Conservation (phyloP, 2,888 invertebrate genomes). For the Lasioglossum pauxillum region DNA sequence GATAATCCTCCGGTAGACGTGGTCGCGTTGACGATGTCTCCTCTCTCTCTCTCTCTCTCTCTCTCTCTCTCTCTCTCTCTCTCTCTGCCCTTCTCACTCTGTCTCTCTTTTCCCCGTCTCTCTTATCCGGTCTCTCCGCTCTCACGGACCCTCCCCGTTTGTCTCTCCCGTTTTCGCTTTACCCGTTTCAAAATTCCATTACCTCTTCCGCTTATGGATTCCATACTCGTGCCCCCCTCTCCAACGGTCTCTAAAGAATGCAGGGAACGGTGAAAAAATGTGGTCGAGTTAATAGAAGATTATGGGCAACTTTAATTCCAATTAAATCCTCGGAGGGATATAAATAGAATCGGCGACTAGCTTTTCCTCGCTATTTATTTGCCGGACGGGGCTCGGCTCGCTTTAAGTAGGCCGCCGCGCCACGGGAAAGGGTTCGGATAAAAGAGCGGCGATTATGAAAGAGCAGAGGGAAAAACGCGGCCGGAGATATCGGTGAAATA, state of each 20-base stretch:
- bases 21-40: constrained; percentile 60
- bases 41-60: constrained; percentile 16
- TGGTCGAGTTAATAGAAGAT: constrained; percentile 54
- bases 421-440: not conserved
- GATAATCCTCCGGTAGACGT: constrained; percentile 70
- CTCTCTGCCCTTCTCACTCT: not conserved
- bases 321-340: constrained; percentile 40
- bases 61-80: no score
- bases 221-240: constrained; percentile 24
- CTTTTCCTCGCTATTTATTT: constrained; percentile 34
- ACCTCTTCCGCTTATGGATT: constrained; percentile 59
- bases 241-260: not conserved
- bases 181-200: constrained; percentile 66
- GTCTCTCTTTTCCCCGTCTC: constrained; percentile 11
- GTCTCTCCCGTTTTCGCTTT: constrained; percentile 17
- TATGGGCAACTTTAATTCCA: constrained; percentile 50
- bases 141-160: not conserved
- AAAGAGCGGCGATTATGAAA: not conserved
- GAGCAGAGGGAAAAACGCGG: not conserved
- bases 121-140: constrained; percentile 1
- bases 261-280: constrained; percentile 13
- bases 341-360: constrained; percentile 25
- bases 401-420: not conserved
- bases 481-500: not conserved
- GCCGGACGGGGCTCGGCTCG: not conserved